These are phyloP conservation scores for Charaxes varanes DNA, from an alignment of 1,140 invertebrate genomes.

Conservation along the genomic window DNA sequence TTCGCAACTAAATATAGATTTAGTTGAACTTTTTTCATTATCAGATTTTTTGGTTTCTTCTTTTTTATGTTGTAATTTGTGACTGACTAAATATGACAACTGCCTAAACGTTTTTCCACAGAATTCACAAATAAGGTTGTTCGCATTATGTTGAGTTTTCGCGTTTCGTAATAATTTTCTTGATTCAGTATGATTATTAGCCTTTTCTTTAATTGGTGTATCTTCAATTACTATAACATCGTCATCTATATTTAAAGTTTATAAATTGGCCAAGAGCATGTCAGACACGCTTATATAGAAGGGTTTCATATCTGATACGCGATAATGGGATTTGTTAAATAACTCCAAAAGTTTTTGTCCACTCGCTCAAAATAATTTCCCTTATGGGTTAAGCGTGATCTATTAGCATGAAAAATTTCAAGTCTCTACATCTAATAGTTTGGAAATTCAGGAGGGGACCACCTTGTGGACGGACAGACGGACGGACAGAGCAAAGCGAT, in stretches of 20 bases:
- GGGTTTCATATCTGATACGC: no score
- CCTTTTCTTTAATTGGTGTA: conserved; percentile 41
- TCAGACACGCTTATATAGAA: no score
- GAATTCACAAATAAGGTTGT: conserved; percentile 58
- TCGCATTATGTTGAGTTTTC: conserved; percentile 27
- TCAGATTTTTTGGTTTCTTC: conserved; percentile 36
- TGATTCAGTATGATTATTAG: conserved; percentile 7
- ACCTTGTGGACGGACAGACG: no score
- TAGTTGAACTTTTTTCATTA: conserved; percentile 23
- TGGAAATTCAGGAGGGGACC: no score
- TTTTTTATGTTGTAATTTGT: conserved; percentile 56
- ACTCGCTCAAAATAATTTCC: no score
- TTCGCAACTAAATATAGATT: conserved; percentile 63
- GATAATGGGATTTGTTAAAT: no score
- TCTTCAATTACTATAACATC: conserved; percentile 50
- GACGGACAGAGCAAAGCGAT: no score
- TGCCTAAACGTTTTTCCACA: conserved; percentile 71
- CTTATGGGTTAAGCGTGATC: no score
- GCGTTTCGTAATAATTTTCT: conserved; percentile 28
- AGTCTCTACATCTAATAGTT: no score
- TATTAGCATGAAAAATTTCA: no score
- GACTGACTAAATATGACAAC: conserved; percentile 61
- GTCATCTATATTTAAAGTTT: conserved; percentile 24
- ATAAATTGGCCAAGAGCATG: no score
- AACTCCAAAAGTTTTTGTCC: no score